Base-by-base conservation (phyloP, 2,113 vertebrate genomes). In the Seriola dumerili region DNA sequence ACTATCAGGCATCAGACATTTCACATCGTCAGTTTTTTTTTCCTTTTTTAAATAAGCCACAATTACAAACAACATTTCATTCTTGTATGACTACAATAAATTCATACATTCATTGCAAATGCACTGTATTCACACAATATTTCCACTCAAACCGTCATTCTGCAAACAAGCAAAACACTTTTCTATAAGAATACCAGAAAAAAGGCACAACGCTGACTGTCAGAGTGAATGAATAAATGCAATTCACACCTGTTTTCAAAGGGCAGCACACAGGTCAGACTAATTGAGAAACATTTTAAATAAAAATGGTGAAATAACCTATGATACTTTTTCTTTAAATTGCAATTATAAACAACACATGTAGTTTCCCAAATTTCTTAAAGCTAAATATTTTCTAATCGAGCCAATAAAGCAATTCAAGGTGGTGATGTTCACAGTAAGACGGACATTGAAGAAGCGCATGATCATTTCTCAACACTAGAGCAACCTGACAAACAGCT, bases 41-140 rank as follows among this genome's bases (percentile, higher is more conserved):
- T 50, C 19, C 19, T 50, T 50, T 50, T 81, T 87, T 14, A 42
- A 84, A 82, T 62, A 85, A 50, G 38, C 38, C 63, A 61, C 7
- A 70, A 83, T 21, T 29, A 36, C n/a, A 68, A 58, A 87, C 12
- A 72, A 54, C 61, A 68, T 52, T 54, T 58, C 9, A 55, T 36
- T 69, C 21, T 62, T 32, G 36, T 32, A 34, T 36, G 6, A 58
- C 54, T 25, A 62, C 66, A 68, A 64, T 19, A 77, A 72, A 86
- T 67, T 25, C 61, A 84, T 58, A 92, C 78, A 91, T 81, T 92
- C 80, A 76, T 50, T 69, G 76, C 70, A 86, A 84, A 92, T 83
- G 62, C 64, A 72, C n/a, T 81, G 66, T 0, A 74, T 83, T 83
- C 69, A 89, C 32, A 23, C 52, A 68, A 13, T 7, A 61, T 40